Evolutionary conservation across 2,888 invertebrate genomes (phyloP), one percentile per base, ranked within the genome.

Genomic region (Drosophila paranaensis): DNA sequence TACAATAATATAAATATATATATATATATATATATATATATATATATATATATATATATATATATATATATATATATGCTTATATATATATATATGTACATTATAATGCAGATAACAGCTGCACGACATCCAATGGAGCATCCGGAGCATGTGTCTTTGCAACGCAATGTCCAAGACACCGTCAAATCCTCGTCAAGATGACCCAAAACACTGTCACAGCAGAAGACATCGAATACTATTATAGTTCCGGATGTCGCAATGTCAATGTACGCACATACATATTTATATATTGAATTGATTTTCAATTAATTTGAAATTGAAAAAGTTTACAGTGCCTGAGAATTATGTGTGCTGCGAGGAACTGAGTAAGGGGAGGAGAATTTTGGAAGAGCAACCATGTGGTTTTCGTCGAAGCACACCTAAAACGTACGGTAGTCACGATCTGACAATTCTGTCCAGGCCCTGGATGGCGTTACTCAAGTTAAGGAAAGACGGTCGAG

Each of bases 381-480:
- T 37, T 6, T 42, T 74, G 10, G 0, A 16, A 6, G 0, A 39
- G 16, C 51, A 73, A 5, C 2, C 45, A 1, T 77, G 77, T 51
- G 76, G 77, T 9, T 0, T 2, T 3, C 51, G 57, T 16, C 14
- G 14, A n/a, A 0, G 1, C 0, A 2, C 0, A 1, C 0, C 0
- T 14, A 37, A 43, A 11, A 11, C 5, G 0, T 0, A 6, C 0
- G 67, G 53, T 8, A 65, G 61, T 1, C 2, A 0, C 0, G 45
- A 39, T 16, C 13, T 72, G 1, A 11, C 4, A 2, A 1, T 72
- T 27, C 55, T 63, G 42, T 55, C 76, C 11, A 69, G 76, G 50
- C 76, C 77, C 9, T 76, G 76, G 77, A 66, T 76, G 69, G 48
- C 58, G 6, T 51, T 76, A 6, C 63, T 77, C 2, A 42, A 13